Evolutionary conservation across 2,888 invertebrate species (phyloP).

Genomic region (Netelia melanura): DNA sequence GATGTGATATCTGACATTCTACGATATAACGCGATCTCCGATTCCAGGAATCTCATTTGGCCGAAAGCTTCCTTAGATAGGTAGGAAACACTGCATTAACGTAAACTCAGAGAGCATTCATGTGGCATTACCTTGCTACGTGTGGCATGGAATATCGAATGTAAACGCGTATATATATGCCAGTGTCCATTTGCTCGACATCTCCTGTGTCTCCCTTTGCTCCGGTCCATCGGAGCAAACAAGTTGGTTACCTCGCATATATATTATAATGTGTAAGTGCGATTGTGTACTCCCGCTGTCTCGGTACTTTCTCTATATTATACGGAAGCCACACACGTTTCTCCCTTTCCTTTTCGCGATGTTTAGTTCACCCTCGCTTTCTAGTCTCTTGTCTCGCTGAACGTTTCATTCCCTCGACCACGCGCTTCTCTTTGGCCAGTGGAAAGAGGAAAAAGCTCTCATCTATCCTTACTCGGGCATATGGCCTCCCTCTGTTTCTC

Average conservation of each 20-base stretch:
- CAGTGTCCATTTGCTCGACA: conserved; percentile 46
- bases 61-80: neutral
- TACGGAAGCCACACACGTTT: conserved; percentile 41
- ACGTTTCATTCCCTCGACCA: conserved; percentile 47
- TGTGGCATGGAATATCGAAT: conserved; percentile 1
- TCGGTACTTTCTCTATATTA: conserved; percentile 7
- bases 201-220: conserved; percentile 45
- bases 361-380: conserved; percentile 39
- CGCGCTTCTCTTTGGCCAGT: conserved; percentile 43
- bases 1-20: neutral
- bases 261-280: neutral
- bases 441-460: conserved; percentile 44
- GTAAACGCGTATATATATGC: neutral
- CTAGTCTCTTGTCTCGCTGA: conserved; percentile 49
- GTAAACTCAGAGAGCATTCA: neutral
- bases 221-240: conserved; percentile 43
- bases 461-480: conserved; percentile 43
- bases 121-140: neutral
- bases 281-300: neutral
- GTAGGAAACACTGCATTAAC: neutral
- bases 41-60: neutral
- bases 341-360: conserved; percentile 33
- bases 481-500: conserved; percentile 34
- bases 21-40: neutral
- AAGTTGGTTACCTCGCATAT: conserved; percentile 5